Percentiles rank a stretch among this genome's conserved stretches.
Evolutionary conservation across 2,113 vertebrate genomes (phyloP).

Genomic region (Psittacara wagleri): DNA sequence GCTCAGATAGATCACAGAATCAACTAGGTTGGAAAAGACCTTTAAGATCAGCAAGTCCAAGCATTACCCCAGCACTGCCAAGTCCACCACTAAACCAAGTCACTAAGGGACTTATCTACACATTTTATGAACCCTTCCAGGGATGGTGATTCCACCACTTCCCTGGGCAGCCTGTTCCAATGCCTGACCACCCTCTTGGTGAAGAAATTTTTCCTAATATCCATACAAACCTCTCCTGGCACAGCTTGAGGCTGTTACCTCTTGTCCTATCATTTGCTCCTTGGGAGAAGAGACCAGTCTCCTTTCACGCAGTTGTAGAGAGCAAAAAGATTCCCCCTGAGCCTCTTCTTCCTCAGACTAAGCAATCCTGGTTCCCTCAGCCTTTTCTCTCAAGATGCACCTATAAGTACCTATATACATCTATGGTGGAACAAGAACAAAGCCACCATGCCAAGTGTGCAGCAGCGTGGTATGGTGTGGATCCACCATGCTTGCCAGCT

Average conservation of each 20-base stretch:
- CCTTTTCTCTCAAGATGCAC: background rate
- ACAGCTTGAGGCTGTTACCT: background rate
- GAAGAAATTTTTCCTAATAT: background rate
- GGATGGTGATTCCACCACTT: background rate
- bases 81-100: background rate
- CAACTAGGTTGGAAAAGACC: background rate
- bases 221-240: background rate
- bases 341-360: accelerated
- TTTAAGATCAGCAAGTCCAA: background rate
- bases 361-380: background rate
- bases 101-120: background rate
- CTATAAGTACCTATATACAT: too few species aligned
- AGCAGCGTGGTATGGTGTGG: background rate
- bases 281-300: background rate
- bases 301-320: background rate
- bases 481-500: background rate
- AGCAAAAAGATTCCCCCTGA: background rate
- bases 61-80: background rate
- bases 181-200: background rate
- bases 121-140: background rate
- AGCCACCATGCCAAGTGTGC: accelerated
- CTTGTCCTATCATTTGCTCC: background rate
- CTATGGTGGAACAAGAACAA: background rate
- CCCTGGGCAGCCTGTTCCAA: background rate
- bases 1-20: background rate